phyloP scores from a whole-genome alignment of 2,113 vertebrate genomes.

The Petromus typicus region DNA sequence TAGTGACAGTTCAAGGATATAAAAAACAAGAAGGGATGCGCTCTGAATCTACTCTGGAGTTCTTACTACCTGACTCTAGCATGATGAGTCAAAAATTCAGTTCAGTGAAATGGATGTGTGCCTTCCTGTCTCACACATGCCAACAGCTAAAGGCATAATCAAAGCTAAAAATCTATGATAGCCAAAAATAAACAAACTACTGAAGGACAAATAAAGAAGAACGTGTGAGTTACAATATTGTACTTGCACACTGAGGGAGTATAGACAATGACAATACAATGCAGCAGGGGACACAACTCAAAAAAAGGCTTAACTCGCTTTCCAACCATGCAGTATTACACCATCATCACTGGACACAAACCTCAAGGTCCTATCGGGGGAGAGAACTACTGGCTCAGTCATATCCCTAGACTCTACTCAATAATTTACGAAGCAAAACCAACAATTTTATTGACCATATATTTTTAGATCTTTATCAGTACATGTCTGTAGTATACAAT shows the following conservation, averaged over 20 bases:
- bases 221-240: background rate
- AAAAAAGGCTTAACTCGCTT: constrained; percentile 31
- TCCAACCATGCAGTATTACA: background rate
- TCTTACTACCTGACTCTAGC: constrained; percentile 9
- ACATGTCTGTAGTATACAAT: background rate
- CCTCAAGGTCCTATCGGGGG: background rate
- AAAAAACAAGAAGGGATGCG: constrained; percentile 35
- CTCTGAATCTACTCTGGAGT: background rate
- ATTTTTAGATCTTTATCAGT: background rate
- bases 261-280: constrained; percentile 7
- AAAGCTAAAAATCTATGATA: constrained; percentile 42
- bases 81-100: constrained; percentile 41
- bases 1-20: constrained; percentile 41
- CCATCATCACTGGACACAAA: background rate
- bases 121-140: constrained; percentile 25
- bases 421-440: constrained; percentile 34
- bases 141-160: background rate
- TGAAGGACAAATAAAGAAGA: background rate
- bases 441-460: background rate
- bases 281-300: background rate
- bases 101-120: background rate
- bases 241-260: background rate
- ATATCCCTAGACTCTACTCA: background rate
- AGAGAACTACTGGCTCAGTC: background rate
- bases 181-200: background rate